Evolutionary conservation across 2,113 vertebrate species (phyloP), one percentile per base, ranked within the genome.

Genomic region (Romanogobio albipinnatus): DNA sequence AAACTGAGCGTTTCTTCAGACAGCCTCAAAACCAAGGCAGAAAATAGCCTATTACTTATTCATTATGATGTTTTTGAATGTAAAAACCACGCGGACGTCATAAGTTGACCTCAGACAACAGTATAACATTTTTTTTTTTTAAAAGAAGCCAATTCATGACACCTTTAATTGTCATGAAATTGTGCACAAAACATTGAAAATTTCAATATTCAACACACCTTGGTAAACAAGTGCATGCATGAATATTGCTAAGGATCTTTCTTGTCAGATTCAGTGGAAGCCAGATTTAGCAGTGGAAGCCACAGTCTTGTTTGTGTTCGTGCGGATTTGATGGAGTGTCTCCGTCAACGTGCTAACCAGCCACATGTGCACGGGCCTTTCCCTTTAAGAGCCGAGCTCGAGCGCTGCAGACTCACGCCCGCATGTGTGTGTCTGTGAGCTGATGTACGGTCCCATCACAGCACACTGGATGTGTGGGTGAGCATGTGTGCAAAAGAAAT

Each of bases 321-420:
- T 73, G 64, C 8, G 39, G 53, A 73, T 58, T 51, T 79, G 66
- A 80, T 79, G 36, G 64, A 24, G 76, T 29, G 51, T 17, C 53
- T 56, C 53, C 53, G 1, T 56, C 53, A 56, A 17, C 53, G 8
- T 24, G 70, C 53, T 56, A 73, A 73, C 64, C 4, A 76, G 76
- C 19, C 4, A 17, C 84, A 85, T 68, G 14, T 59, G 43, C n/a
- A 9, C 36, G 3, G 29, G 24, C 62, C 76, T 85, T 66, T 53
- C 76, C 66, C 84, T 85, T 85, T 85, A 85, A 85, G 75, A 84
- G 83, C 13, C 22, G 3, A 39, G 29, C 84, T 85, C 4, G 2
- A 59, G 19, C 53, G 75, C 9, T 39, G 53, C 53, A 56, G 53
- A 56, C 6, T 8, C 53, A 53, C 0, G 17, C 47, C 3, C 47